Evolutionary conservation across 1,140 invertebrate species (phyloP).

Genomic region (Drosophila suzukii): DNA sequence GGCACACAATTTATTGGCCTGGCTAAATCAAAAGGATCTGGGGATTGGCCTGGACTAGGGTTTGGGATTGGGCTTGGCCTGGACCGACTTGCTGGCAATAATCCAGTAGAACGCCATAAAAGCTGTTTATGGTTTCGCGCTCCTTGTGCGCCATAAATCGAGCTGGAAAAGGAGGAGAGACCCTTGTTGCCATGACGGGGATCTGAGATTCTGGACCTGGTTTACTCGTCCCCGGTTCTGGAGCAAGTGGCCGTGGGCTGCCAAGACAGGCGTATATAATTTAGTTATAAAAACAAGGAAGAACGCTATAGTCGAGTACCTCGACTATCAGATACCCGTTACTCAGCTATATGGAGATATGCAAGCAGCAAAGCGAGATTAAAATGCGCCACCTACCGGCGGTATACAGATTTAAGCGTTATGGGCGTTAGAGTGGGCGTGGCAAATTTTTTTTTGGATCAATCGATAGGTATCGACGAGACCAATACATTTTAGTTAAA

Average conservation of each 20-base stretch:
- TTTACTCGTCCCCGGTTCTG: conserved; percentile 3
- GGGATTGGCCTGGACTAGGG: conserved; percentile 22
- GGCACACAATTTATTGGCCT: conserved; percentile 65
- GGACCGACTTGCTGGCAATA: conserved; percentile 49
- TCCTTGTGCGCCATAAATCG: conserved; percentile 83
- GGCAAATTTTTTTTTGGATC: too few species aligned
- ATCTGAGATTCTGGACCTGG: conserved; percentile 33
- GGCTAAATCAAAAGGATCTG: conserved; percentile 68
- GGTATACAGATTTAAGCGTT: too few species aligned
- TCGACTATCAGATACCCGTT: too few species aligned
- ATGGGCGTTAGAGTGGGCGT: too few species aligned
- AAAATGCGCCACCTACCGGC: too few species aligned
- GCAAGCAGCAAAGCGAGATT: too few species aligned
- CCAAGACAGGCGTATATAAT: conserved; percentile 77
- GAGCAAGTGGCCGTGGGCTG: conserved; percentile 32
- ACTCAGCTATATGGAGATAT: too few species aligned
- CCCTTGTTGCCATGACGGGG: conserved; percentile 10
- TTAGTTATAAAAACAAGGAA: conserved; percentile 84
- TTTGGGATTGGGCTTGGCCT: conserved; percentile 8
- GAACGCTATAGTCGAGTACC: too few species aligned
- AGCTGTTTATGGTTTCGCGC: conserved; percentile 84
- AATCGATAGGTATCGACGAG: too few species aligned
- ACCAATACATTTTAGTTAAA: too few species aligned
- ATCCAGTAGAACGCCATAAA: conserved; percentile 84
- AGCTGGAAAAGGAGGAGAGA: conserved; percentile 53